These are phyloP conservation scores for Mesochorus sp. DNA, from an alignment of 2,888 invertebrate species.

Conservation along the genomic window DNA sequence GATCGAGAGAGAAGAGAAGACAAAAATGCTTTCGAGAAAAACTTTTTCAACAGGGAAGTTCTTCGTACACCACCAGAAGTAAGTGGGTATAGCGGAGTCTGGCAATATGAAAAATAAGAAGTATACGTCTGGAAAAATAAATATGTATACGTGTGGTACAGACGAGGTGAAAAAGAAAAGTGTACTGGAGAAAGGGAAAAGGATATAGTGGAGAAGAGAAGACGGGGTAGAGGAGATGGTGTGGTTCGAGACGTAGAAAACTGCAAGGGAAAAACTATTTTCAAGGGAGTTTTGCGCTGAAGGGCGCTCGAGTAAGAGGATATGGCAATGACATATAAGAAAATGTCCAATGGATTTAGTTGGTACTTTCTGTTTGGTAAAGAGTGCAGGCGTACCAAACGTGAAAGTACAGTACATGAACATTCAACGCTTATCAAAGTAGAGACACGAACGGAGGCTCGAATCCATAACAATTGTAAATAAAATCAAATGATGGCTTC, in stretches of 20 bases:
- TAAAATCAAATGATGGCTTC: too few species aligned
- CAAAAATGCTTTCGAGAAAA: slow-evolving; percentile 51
- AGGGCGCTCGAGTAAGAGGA: slow-evolving; percentile 24
- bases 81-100: slow-evolving; percentile 68
- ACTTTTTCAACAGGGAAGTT: slow-evolving; percentile 29
- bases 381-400: neutral
- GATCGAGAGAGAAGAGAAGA: slow-evolving; percentile 32
- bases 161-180: slow-evolving; percentile 30
- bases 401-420: neutral
- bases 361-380: slow-evolving; percentile 4
- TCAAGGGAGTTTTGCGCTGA: slow-evolving; percentile 41
- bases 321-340: slow-evolving; percentile 49
- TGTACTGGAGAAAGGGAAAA: neutral
- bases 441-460: too few species aligned
- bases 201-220: too few species aligned
- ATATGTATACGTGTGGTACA: slow-evolving; percentile 31
- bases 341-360: slow-evolving; percentile 54
- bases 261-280: slow-evolving; percentile 48
- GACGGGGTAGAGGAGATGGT: slow-evolving; percentile 18
- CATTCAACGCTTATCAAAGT: too few species aligned
- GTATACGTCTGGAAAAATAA: slow-evolving; percentile 38
- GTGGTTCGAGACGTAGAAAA: slow-evolving; percentile 34
- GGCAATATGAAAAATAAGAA: slow-evolving; percentile 70
- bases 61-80: slow-evolving; percentile 29
- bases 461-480: too few species aligned